Conservation (phyloP, 2,797 vertebrate genomes). For the Poliocrania exsul region DNA sequence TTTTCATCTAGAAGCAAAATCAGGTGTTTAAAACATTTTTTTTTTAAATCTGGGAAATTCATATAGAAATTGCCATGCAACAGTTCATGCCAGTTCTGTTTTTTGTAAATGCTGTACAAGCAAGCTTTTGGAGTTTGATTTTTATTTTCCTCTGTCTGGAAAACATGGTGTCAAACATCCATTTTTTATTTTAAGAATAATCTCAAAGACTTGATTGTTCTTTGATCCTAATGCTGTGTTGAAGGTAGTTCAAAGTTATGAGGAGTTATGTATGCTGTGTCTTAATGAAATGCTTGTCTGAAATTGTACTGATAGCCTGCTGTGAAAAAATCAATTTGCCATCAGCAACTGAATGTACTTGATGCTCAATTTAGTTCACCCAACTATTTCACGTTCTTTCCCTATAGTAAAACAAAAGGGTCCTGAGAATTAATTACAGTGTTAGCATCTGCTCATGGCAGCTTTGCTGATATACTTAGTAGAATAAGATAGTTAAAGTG, state of each 20-base stretch:
- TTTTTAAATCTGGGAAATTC: not conserved
- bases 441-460: slow-evolving; percentile 55
- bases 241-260: slow-evolving; percentile 62
- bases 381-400: slow-evolving; percentile 52
- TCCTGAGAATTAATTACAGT: slow-evolving; percentile 66
- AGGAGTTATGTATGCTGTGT: slow-evolving; percentile 39
- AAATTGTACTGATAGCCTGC: slow-evolving; percentile 54
- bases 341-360: slow-evolving; percentile 49
- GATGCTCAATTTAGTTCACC: slow-evolving; percentile 56
- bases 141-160: not conserved
- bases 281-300: slow-evolving; percentile 59
- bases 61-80: not conserved
- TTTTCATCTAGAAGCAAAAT: not conserved
- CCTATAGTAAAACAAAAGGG: slow-evolving; percentile 53
- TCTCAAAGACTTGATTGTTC: slow-evolving; percentile 26
- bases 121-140: not conserved
- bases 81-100: not conserved
- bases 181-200: slow-evolving; percentile 36
- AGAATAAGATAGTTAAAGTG: not conserved
- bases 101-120: not conserved
- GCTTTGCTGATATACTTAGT: slow-evolving; percentile 10
- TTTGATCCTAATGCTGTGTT: slow-evolving; percentile 23
- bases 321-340: slow-evolving; percentile 66
- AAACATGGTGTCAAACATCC: not conserved
- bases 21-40: not conserved